Conservation (phyloP, 2,888 invertebrate genomes). For the Hyposoter dolosus region DNA sequence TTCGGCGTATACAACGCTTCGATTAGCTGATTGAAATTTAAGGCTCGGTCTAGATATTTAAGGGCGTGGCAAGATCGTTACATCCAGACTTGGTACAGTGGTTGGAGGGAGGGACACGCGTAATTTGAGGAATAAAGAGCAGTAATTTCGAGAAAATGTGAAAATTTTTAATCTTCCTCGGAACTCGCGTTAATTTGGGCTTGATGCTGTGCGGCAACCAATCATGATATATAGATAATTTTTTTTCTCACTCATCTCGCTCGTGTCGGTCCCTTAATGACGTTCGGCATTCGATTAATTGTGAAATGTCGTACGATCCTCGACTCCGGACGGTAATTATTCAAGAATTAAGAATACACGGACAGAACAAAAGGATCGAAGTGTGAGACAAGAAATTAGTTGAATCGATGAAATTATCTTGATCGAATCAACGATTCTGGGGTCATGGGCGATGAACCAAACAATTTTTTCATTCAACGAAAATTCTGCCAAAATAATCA, state of each 20-base stretch:
- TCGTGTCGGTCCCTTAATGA: neutral
- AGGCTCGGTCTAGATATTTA: conserved; percentile 34
- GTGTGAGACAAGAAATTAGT: too few relatives aligned
- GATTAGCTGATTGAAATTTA: conserved; percentile 62
- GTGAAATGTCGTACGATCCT: neutral
- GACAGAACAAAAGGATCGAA: neutral
- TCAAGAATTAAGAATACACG: neutral
- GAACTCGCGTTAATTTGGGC: conserved; percentile 23
- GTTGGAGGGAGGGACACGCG: neutral
- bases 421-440: too few relatives aligned
- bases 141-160: conserved; percentile 3
- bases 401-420: too few relatives aligned
- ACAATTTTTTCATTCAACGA: too few relatives aligned
- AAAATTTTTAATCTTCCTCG: conserved; percentile 23
- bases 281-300: conserved; percentile 2
- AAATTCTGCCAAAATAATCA: too few relatives aligned
- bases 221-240: neutral
- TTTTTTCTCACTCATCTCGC: neutral
- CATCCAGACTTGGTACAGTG: conserved; percentile 1
- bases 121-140: conserved; percentile 9
- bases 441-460: too few relatives aligned
- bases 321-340: conserved; percentile 1
- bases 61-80: conserved; percentile 26
- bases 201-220: neutral
- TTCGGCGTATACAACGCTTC: neutral